A percentile compares a stretch with the other conserved stretches of the same genome.
phyloP scores from a whole-genome alignment of 2,797 vertebrate species.

The Champsocephalus gunnari region DNA sequence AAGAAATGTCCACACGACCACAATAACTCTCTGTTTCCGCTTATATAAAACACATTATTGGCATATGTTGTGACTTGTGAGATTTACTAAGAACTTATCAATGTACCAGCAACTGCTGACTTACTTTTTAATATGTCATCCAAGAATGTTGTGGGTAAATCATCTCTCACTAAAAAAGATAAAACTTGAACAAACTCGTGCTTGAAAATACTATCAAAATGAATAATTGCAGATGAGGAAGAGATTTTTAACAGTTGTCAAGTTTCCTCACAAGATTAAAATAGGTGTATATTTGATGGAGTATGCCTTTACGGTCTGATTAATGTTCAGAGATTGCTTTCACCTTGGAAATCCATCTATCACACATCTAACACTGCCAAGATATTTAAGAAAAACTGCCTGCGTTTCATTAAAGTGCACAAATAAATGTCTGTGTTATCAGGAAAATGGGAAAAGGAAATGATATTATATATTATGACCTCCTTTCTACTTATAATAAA shows the following conservation, averaged over 20 bases:
- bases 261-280: background rate
- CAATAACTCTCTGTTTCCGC: background rate
- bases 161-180: background rate
- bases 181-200: background rate
- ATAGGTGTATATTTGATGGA: background rate
- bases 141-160: background rate
- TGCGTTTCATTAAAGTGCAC: background rate
- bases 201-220: slow-evolving; percentile 3
- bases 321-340: slow-evolving; percentile 6
- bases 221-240: slow-evolving; percentile 1
- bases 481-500: background rate
- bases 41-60: background rate
- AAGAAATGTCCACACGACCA: background rate
- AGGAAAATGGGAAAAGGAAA: too few relatives aligned
- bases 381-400: background rate
- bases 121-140: background rate
- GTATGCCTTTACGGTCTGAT: slow-evolving; percentile 1
- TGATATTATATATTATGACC: background rate
- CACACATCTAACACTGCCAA: background rate
- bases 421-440: background rate
- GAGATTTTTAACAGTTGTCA: slow-evolving; percentile 4
- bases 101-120: background rate
- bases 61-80: background rate
- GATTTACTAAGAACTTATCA: background rate
- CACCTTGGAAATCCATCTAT: background rate